Evolutionary conservation across 2,888 invertebrate species (phyloP).

Genomic region (Acleris emargana): DNA sequence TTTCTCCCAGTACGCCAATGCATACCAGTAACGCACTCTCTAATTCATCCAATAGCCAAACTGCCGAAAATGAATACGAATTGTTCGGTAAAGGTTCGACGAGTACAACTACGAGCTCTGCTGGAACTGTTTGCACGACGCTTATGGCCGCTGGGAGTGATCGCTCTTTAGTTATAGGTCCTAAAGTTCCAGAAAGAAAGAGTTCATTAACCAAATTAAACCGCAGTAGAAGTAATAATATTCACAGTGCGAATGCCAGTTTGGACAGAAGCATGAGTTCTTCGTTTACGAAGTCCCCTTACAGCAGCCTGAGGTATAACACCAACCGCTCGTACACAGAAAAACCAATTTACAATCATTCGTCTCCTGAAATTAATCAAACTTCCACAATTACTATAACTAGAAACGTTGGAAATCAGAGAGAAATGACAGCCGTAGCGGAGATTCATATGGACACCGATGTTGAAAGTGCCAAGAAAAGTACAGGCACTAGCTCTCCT

Average conservation of each 20-base stretch:
- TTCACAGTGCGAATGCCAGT: conserved; percentile 80
- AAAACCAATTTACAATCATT: conserved; percentile 64
- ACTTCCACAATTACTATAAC: conserved; percentile 71
- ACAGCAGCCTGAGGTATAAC: conserved; percentile 69
- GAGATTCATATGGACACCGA: conserved; percentile 80
- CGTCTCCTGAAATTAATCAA: conserved; percentile 68
- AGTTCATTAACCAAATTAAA: conserved; percentile 87
- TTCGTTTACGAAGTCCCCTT: conserved; percentile 70
- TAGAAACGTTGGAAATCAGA: conserved; percentile 67
- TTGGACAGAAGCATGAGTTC: conserved; percentile 80
- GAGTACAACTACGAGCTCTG: conserved; percentile 95
- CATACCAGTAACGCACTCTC: conserved; percentile 88
- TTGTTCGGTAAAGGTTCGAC: conserved; percentile 96
- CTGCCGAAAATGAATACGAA: conserved; percentile 95
- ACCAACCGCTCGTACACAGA: conserved; percentile 65
- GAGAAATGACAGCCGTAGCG: conserved; percentile 85
- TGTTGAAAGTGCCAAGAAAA: conserved; percentile 78
- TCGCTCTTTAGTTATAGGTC: conserved; percentile 85
- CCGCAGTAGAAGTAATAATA: conserved; percentile 77
- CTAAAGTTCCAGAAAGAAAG: conserved; percentile 92
- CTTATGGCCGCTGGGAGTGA: conserved; percentile 88
- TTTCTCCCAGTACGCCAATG: conserved; percentile 87
- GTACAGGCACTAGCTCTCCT: conserved; percentile 88
- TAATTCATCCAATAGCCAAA: conserved; percentile 88
- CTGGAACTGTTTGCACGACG: conserved; percentile 94